Evolutionary conservation across 2,888 invertebrate species (phyloP).

Genomic region (Perdita meconis): DNA sequence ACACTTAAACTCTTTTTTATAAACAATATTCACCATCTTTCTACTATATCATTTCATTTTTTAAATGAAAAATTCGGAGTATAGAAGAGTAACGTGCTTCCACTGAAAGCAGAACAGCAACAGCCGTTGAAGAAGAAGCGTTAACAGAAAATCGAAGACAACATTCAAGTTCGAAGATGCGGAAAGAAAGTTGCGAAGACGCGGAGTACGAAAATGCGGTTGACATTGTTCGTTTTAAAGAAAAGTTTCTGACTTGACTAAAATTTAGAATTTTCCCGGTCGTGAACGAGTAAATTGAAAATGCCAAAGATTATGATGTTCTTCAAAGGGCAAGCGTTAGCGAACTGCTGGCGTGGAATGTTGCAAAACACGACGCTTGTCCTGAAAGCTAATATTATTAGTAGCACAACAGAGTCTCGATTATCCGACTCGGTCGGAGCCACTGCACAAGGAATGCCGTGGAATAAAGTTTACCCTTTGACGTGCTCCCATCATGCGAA

Average conservation of each 20-base stretch:
- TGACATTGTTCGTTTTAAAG: no score
- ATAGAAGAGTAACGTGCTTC: no score
- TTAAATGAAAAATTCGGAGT: no score
- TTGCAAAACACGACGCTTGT: constrained; percentile 26
- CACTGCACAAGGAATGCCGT: constrained; percentile 48
- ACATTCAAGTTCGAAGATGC: no score
- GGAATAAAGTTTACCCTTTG: constrained; percentile 60
- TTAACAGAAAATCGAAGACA: no score
- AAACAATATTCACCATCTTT: no score
- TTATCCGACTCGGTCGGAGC: constrained; percentile 51
- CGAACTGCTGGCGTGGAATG: constrained; percentile 25
- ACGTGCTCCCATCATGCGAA: constrained; percentile 44
- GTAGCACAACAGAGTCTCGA: constrained; percentile 55
- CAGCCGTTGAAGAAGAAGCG: no score
- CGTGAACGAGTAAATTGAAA: not conserved
- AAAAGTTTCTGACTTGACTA: not conserved
- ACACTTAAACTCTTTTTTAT: no score
- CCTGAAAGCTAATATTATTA: constrained; percentile 53
- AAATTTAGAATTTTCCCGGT: not conserved
- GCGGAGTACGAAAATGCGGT: no score
- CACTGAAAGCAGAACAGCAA: no score
- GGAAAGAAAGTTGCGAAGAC: no score
- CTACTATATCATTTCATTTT: no score
- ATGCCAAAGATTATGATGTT: constrained; percentile 6
- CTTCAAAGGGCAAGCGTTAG: constrained; percentile 19